Base-by-base conservation (phyloP, 2,797 vertebrate genomes). In the Prunella strophiata region DNA sequence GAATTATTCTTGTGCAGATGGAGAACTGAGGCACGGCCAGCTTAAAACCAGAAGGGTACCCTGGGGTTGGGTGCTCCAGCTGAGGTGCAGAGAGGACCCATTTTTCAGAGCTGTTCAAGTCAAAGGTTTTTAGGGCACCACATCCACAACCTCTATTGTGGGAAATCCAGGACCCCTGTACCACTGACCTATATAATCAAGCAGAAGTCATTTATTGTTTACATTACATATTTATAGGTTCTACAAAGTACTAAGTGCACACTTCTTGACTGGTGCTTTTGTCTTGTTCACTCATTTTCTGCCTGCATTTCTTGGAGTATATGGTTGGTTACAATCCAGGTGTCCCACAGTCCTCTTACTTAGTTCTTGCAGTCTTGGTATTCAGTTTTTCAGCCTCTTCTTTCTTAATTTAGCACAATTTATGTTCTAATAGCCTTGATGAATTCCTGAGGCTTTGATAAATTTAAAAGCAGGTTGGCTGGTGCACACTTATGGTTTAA, bases 1-100 rank as follows among this genome's bases (percentile, higher is more conserved):
- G 74, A 75, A 93, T 91, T 85, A 86, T 47, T 76, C 77, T 59
- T 22, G 27, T 63, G 51, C 62, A 88, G 83, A 73, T 47, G 63
- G 88, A 80, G 52, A 90, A 93, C 90, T 76, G 67, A 94, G 90
- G 71, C 62, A 78, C 2, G 0, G 51, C 47, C 50, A 38, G 66
- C 54, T 75, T 18, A 43, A 88, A 77, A 47, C 25, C 63, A 59
- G 45, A 50, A 66, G 38, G 43, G 62, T 13, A 2, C 29, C 6
- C 1, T 10, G 40, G 12, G 45, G 10, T 54, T 51, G 47, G 70
- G 47, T 18, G 32, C 47, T 84, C 0, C 0, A 30, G 14, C 15
- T 55, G 62, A 89, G 77, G 26, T 26, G 51, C 21, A 67, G 30
- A 62, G 73, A 78, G 30, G 38, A 25, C 13, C 10, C 25, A 18